A percentile compares a stretch with the other conserved stretches of the same genome.
phyloP scores from a whole-genome alignment of 2,888 invertebrate genomes.

The Agriopis leucophaearia region DNA sequence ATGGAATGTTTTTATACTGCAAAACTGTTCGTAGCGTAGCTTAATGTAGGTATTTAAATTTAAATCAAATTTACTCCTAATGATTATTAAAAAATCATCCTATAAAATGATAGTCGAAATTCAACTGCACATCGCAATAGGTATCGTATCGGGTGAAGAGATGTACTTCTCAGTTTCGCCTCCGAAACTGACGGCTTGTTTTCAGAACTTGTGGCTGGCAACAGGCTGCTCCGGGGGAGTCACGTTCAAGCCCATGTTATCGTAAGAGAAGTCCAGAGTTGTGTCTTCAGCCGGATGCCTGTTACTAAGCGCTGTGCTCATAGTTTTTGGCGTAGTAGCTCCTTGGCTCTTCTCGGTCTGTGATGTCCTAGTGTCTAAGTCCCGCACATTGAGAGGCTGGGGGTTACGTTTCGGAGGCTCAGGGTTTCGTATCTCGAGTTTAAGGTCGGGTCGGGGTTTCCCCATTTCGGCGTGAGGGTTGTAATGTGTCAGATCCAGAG shows the following conservation, averaged over 20 bases:
- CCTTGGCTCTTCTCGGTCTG: constrained; percentile 84
- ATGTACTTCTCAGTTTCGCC: constrained; percentile 55
- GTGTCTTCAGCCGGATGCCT: constrained; percentile 92
- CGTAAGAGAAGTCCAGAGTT: constrained; percentile 92
- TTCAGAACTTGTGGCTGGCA: constrained; percentile 75
- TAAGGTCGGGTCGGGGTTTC: constrained; percentile 75
- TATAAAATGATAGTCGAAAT: background rate
- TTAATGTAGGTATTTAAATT: no score
- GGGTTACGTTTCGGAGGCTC: constrained; percentile 71
- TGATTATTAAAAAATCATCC: background rate
- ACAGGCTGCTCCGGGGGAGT: constrained; percentile 84
- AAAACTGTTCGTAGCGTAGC: no score
- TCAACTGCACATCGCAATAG: constrained; percentile 6
- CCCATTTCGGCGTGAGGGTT: constrained; percentile 81
- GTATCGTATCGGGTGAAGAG: constrained; percentile 38
- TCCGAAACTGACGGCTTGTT: constrained; percentile 55
- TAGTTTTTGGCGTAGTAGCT: constrained; percentile 88
- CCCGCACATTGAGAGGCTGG: constrained; percentile 74
- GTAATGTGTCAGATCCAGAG: constrained; percentile 76
- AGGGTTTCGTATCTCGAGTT: constrained; percentile 76
- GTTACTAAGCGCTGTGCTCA: constrained; percentile 90
- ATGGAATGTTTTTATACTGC: background rate
- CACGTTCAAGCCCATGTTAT: constrained; percentile 91
- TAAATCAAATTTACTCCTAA: no score
- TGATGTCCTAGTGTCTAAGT: constrained; percentile 73